Percentiles rank a stretch among this genome's conserved stretches.
phyloP scores from a whole-genome alignment of 2,797 vertebrate genomes.

The Neoniphon sammara region DNA sequence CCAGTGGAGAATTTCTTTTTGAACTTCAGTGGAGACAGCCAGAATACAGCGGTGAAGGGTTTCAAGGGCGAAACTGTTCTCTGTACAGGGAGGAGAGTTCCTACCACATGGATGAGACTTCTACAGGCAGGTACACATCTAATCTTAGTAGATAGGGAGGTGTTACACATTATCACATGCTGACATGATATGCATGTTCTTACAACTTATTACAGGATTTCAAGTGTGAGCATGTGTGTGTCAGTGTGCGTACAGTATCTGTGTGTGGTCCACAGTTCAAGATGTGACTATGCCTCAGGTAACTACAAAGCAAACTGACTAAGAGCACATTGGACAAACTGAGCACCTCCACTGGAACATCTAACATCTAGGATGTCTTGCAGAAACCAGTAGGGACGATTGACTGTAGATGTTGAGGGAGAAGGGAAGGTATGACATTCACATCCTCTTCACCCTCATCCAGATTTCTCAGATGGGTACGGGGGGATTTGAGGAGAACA shows the following conservation, averaged over 20 bases:
- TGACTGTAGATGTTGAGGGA: neutral
- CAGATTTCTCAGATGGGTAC: conserved; percentile 54
- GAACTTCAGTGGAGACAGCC: neutral
- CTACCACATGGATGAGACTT: conserved; percentile 6
- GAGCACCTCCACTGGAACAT: no score
- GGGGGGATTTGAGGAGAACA: conserved; percentile 40
- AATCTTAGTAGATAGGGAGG: conserved; percentile 9
- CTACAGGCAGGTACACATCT: conserved; percentile 3
- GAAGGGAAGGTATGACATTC: conserved; percentile 52
- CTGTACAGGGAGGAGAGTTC: conserved; percentile 2
- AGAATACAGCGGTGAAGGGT: neutral
- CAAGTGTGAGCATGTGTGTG: conserved; percentile 34
- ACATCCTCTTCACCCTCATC: conserved; percentile 61
- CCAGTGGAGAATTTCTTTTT: conserved; percentile 1
- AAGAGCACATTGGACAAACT: no score
- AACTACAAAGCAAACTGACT: no score
- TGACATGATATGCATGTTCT: conserved; percentile 13
- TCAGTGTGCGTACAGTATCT: conserved; percentile 24
- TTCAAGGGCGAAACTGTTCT: conserved; percentile 25
- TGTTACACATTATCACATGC: conserved; percentile 13
- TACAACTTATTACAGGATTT: conserved; percentile 6
- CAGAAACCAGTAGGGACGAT: no score
- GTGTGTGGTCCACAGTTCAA: conserved; percentile 33
- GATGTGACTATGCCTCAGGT: conserved; percentile 47
- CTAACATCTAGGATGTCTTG: no score